Evolutionary conservation across 2,113 vertebrate species (phyloP), one percentile per base, ranked within the genome.

Genomic region (Oryzias melastigma): DNA sequence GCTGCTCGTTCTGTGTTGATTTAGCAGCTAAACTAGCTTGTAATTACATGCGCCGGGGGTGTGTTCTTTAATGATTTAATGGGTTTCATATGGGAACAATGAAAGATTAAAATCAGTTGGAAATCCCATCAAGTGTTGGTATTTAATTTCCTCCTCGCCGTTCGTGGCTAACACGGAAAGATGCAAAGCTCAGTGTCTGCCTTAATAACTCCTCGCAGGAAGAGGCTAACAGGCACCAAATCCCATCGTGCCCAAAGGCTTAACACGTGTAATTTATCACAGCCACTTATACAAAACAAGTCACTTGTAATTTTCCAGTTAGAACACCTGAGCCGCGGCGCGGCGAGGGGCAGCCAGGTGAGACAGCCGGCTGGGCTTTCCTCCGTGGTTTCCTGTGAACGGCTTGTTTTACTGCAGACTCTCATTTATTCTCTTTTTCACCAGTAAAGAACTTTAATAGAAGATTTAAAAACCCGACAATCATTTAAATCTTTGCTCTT

Each of bases 201-300:
- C 50, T 40, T 49, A 52, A 56, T 14, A 53, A 52, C 17, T 25
- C 49, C 45, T 52, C 50, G n/a, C 13, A 29, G 50, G 56, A 62
- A 49, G 65, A 58, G 40, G 55, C 74, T 62, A 71, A 79, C 40
- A 67, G 62, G 58, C 61, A 24, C 29, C 19, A 13, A 43, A 18
- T 68, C 66, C 66, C 71, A 40, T n/a, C 14, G 44, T 8, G 22
- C 52, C 43, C 35, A 12, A 43, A 65, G 62, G 55, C 20, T 68
- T 46, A 77, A 72, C 52, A 49, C 67, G 55, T 55, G 53, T 77
- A 52, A 75, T 82, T 74, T 52, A 77, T 80, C 73, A 75, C 63
- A 52, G 51, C 55, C 68, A 70, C 60, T 85, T 82, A 80, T 58
- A 69, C 58, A 77, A 80, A 80, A 67, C 67, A 45, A 75, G 70